Conservation (phyloP, 2,888 invertebrate genomes). For the Tetragonula carbonaria region DNA sequence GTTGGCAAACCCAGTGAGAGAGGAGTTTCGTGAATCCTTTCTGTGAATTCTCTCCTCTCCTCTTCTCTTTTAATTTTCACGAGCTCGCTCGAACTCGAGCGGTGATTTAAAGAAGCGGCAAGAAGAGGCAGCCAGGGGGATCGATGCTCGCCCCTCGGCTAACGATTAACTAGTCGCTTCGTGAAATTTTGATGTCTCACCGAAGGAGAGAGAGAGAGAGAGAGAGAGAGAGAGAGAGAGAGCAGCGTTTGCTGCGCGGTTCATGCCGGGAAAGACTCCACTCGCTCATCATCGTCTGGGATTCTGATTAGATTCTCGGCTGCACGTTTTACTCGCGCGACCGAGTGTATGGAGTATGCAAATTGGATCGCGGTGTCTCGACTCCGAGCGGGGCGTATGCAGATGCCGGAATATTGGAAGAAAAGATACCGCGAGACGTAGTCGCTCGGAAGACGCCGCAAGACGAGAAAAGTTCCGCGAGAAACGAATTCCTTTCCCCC, state of each 20-base stretch:
- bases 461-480: slow-evolving; percentile 25
- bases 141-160: neutral
- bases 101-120: neutral
- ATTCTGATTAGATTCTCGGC: slow-evolving; percentile 41
- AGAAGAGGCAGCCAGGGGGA: neutral
- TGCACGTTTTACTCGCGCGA: slow-evolving; percentile 15
- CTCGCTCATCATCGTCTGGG: slow-evolving; percentile 10
- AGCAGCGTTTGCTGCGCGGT: neutral
- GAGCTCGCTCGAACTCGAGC: neutral
- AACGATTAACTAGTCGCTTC: neutral
- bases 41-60: neutral
- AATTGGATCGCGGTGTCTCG: slow-evolving; percentile 52
- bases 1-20: slow-evolving; percentile 5
- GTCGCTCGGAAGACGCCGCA: slow-evolving; percentile 13
- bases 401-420: slow-evolving; percentile 50
- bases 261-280: neutral
- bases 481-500: slow-evolving; percentile 19
- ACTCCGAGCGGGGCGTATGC: slow-evolving; percentile 18
- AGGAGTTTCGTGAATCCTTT: neutral
- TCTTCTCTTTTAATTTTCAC: slow-evolving; percentile 25
- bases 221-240: too few relatives aligned
- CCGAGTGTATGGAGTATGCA: slow-evolving; percentile 31
- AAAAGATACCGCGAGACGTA: slow-evolving; percentile 19
- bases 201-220: neutral
- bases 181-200: neutral